Evolutionary conservation across 35 echinoderm and acorn worm species (phyloP).

Genomic region (Ophioderma brevispina): DNA sequence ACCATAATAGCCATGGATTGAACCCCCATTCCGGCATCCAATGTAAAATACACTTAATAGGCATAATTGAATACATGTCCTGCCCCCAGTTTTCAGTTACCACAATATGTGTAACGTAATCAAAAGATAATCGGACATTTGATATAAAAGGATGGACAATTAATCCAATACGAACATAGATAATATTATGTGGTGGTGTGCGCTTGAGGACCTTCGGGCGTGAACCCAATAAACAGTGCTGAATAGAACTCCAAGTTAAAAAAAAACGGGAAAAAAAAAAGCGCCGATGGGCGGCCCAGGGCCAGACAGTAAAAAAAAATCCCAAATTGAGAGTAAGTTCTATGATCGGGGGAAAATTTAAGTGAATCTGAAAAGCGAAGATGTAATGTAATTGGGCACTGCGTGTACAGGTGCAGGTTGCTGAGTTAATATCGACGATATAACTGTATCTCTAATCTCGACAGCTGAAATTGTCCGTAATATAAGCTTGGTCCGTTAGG

Average conservation of each 20-base stretch:
- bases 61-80: not conserved
- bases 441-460: not conserved
- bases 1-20: no score
- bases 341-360: not conserved
- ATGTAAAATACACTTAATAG: conserved; percentile 1
- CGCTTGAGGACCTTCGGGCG: not conserved
- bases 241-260: not conserved
- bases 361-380: not conserved
- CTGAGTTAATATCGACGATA: not conserved
- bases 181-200: no score
- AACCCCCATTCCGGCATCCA: not conserved
- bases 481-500: not conserved
- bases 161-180: not conserved
- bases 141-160: not conserved
- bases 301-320: not conserved
- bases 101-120: not conserved
- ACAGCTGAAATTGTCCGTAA: not conserved
- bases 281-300: not conserved
- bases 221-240: not conserved
- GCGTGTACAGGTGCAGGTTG: not conserved
- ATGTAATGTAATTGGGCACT: not conserved
- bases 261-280: not conserved
- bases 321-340: not conserved
- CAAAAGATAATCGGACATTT: conserved; percentile 4
- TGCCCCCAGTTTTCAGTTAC: not conserved